phyloP scores from a whole-genome alignment of 1,140 invertebrate genomes.

The Sarcophaga peregrina region DNA sequence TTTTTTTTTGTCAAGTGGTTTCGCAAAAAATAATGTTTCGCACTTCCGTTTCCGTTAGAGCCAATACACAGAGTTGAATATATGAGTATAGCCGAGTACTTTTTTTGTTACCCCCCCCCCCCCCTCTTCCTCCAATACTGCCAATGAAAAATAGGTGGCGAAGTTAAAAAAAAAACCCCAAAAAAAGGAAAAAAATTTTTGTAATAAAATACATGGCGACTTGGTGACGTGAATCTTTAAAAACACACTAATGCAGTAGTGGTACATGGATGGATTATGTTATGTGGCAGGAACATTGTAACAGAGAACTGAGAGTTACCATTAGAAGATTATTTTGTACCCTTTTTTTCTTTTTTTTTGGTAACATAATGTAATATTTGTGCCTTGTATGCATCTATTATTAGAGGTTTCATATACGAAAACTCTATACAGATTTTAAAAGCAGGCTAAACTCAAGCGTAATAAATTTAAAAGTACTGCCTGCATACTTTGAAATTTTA shows the following conservation, averaged over 20 bases:
- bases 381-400: too few relatives aligned
- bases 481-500: too few relatives aligned
- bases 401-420: too few relatives aligned
- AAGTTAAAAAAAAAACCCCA: slow-evolving; percentile 21
- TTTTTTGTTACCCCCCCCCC: neutral
- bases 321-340: neutral
- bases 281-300: too few relatives aligned
- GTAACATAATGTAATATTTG: too few relatives aligned
- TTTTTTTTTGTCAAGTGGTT: slow-evolving; percentile 18
- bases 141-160: slow-evolving; percentile 20
- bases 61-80: slow-evolving; percentile 39
- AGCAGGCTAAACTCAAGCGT: too few relatives aligned
- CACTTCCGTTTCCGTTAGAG: slow-evolving; percentile 41
- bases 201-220: slow-evolving; percentile 16
- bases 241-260: slow-evolving; percentile 10
- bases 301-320: neutral
- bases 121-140: neutral
- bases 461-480: too few relatives aligned
- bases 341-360: too few relatives aligned
- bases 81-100: slow-evolving; percentile 22
- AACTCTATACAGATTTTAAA: too few relatives aligned
- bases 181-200: too few relatives aligned
- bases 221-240: slow-evolving; percentile 6
- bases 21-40: slow-evolving; percentile 35
- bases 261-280: neutral